Base-by-base conservation (phyloP, 2,888 invertebrate genomes). In the Apamea epomidion region DNA sequence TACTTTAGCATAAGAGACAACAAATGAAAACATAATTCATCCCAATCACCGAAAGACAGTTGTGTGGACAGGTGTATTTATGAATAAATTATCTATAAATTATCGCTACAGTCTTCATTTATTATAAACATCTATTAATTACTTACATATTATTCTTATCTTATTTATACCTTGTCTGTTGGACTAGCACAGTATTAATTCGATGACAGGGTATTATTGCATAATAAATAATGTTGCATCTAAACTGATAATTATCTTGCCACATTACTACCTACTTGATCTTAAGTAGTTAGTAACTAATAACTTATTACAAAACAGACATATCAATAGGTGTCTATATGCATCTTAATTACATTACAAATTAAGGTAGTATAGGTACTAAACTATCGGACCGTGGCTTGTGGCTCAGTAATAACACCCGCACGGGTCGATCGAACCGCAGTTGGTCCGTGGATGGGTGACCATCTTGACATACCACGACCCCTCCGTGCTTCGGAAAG, bases 61-160 rank as follows among this genome's bases (percentile, higher is more conserved):
- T 81, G 32, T 82, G 21, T 45, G n/a, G 1, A 74, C 60, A 79
- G 48, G 25, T 79, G 78, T 42, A 51, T 62, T 42, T 42, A 42
- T 42, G 29, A 82, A 72, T 42, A 81, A 2, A 68, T 51, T 7
- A 7, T 42, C 12, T 25, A 45, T 45, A 25, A 21, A 80, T 58
- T 7, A 4, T 37, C 21, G 12, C 16, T 54, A 45, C n/a, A 68
- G 45, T 81, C n/a, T 48, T 25, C 14, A 45, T 45, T 45, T 54
- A 54, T 32, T 45, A 29, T 25, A n/a, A 67, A 37, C 3, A 29
- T 58, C 37, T 37, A 48, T 48, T 29, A 48, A 58, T 69, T 81
- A 37, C 16, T 21, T 58, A 37, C 37, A 37, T 37, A 37, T 37
- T 37, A 29, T 29, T 51, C 2, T 2, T 51, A 32, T 7, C 67